Evolutionary conservation across 2,113 vertebrate species (phyloP), one percentile per base, ranked within the genome.

Genomic region (Scalopus aquaticus): DNA sequence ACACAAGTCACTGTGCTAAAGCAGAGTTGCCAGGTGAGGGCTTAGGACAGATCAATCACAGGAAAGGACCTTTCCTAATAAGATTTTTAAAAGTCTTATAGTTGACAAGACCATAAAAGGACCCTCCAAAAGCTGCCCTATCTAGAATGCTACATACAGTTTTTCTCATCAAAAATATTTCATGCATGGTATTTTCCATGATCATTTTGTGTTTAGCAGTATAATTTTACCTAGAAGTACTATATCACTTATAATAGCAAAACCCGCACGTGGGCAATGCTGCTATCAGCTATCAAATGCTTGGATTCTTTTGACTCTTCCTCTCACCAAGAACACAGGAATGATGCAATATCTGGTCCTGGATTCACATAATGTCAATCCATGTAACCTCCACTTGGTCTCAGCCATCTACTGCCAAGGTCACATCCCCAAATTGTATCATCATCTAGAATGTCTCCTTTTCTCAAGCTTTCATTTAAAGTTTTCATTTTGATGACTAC

Each of bases 71-170:
- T 64, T 95, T 62, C 76, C 56, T 73, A 74, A 78, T 65, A 54
- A 86, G 74, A 84, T 93, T 96, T 82, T 24, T 44, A 24, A 39
- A 85, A 95, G 46, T 83, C 24, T 77, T 69, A 35, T 28, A 60
- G 20, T 39, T 88, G 49, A 8, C 39, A 91, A 83, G 73, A 44
- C 81, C 10, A 12, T 16, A 19, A 42, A 95, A 93, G 35, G 11
- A 91, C 28, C 35, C 39, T 65, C 35, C n/a, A 39, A 37, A 20
- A 86, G 7, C 44, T 65, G 37, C 9, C 44, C 19, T 17, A 30
- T 51, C 80, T 89, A 70, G 12, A 96, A 46, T 2, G 42, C 37
- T 19, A 77, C 81, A 54, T 32, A 69, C 4, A 35, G 42, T 28
- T 74, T 74, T 81, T 78, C 60, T 62, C 17, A 54, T 65, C 46